phyloP scores from a whole-genome alignment of 2,113 vertebrate genomes.

The Agapornis roseicollis region DNA sequence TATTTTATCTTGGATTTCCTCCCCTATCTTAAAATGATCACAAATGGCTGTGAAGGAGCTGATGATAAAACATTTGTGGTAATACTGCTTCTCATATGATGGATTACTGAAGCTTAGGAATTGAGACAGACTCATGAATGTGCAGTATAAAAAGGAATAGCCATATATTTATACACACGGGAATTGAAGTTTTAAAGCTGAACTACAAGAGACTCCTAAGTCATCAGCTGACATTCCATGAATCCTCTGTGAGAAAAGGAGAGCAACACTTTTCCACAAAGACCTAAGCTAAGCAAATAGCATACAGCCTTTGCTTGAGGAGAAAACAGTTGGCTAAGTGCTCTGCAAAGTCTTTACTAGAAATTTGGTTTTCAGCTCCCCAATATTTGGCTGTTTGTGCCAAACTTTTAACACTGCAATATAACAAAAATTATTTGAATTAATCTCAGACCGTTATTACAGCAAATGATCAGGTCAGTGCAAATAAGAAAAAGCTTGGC shows the following conservation, averaged over 20 bases:
- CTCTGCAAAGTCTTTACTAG: not conserved
- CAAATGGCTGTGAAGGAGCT: not conserved
- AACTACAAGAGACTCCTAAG: not conserved
- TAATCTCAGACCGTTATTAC: constrained; percentile 54
- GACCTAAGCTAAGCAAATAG: not conserved
- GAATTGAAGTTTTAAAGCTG: constrained; percentile 1
- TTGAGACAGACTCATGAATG: not conserved
- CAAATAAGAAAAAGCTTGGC: constrained; percentile 64
- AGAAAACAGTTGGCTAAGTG: not conserved
- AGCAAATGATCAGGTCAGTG: constrained; percentile 65
- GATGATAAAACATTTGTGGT: not conserved
- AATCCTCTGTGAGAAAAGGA: not conserved
- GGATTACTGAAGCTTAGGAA: not conserved
- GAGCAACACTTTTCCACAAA: not conserved
- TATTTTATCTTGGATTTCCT: not conserved
- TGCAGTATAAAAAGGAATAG: not conserved
- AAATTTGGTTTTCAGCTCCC: not conserved
- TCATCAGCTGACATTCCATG: not conserved
- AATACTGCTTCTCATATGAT: not conserved
- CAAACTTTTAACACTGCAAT: not conserved
- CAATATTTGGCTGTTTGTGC: not conserved
- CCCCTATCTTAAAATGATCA: not conserved
- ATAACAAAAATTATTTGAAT: not conserved
- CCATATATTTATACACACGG: not conserved
- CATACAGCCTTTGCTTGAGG: not conserved